Conservation (phyloP, 2,113 vertebrate genomes). For the Xenotilapia caudafasciata region DNA sequence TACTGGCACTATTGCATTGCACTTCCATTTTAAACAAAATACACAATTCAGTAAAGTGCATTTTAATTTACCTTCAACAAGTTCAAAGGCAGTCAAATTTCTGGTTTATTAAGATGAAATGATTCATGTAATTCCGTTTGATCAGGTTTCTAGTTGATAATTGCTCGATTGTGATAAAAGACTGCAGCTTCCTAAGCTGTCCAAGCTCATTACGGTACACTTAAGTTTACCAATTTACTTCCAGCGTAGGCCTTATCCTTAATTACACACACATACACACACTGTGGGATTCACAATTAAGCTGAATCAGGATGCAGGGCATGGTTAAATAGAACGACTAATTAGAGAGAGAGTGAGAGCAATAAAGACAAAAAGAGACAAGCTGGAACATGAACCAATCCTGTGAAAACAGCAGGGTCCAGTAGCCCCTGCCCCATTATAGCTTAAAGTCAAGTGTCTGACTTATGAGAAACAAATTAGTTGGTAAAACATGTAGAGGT, state of each 20-base stretch:
- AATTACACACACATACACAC: conserved; percentile 39
- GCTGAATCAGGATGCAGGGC: conserved; percentile 60
- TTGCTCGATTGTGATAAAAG: not conserved
- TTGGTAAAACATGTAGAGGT: not conserved
- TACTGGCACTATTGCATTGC: not conserved
- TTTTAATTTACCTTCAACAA: not conserved
- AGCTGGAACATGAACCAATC: conserved; percentile 53
- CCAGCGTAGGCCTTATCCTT: conserved; percentile 30
- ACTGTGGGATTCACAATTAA: conserved; percentile 65
- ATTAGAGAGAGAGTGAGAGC: conserved; percentile 28
- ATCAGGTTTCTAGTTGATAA: not conserved
- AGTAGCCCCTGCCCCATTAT: not conserved
- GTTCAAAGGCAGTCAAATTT: not conserved
- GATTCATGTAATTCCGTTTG: not conserved
- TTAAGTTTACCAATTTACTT: conserved; percentile 26
- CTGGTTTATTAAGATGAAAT: not conserved
- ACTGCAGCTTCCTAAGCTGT: not conserved
- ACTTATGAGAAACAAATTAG: not conserved
- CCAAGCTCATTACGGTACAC: conserved; percentile 14
- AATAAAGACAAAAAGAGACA: conserved; percentile 32
- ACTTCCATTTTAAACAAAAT: not conserved
- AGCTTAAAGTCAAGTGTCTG: not conserved
- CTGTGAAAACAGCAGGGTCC: conserved; percentile 25
- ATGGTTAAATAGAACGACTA: conserved; percentile 11
- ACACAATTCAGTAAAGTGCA: not conserved